phyloP scores from a whole-genome alignment of 2,888 invertebrate genomes.

The Tubulanus polymorphus region DNA sequence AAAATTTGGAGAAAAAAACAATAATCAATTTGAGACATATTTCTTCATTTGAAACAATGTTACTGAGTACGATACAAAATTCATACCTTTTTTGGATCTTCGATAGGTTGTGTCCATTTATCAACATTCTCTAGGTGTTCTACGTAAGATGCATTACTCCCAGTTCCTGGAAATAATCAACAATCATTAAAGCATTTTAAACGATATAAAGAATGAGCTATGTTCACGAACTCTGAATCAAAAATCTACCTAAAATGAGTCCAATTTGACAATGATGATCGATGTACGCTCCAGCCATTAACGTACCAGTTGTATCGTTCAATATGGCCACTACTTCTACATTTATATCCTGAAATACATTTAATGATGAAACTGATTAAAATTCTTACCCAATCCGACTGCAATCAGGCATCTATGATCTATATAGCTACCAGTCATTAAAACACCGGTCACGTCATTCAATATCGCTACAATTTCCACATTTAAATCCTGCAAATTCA shows the following conservation, averaged over 20 bases:
- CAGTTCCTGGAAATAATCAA: conserved; percentile 72
- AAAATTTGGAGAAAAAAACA: background rate
- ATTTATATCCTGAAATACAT: conserved; percentile 51
- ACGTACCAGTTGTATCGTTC: conserved; percentile 69
- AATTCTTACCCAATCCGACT: conserved; percentile 63
- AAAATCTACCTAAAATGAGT: conserved; percentile 61
- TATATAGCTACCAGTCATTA: conserved; percentile 67
- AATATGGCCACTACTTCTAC: conserved; percentile 71
- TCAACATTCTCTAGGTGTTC: conserved; percentile 69
- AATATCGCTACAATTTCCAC: conserved; percentile 71
- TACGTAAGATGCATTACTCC: conserved; percentile 77
- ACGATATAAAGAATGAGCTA: no score
- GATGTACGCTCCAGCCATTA: conserved; percentile 67
- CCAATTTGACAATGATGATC: conserved; percentile 67
- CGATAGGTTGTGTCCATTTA: conserved; percentile 66
- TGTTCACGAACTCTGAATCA: background rate
- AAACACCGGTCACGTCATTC: conserved; percentile 69
- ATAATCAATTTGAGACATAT: background rate
- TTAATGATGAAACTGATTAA: no score
- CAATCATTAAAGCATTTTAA: no score
- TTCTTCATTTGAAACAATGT: background rate
- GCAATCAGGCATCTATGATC: conserved; percentile 67
- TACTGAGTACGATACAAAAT: no score
- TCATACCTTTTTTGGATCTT: conserved; percentile 58
- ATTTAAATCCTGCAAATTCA: conserved; percentile 54